phyloP scores from a whole-genome alignment of 2,113 vertebrate genomes.

The Neodontobutis hainanensis region DNA sequence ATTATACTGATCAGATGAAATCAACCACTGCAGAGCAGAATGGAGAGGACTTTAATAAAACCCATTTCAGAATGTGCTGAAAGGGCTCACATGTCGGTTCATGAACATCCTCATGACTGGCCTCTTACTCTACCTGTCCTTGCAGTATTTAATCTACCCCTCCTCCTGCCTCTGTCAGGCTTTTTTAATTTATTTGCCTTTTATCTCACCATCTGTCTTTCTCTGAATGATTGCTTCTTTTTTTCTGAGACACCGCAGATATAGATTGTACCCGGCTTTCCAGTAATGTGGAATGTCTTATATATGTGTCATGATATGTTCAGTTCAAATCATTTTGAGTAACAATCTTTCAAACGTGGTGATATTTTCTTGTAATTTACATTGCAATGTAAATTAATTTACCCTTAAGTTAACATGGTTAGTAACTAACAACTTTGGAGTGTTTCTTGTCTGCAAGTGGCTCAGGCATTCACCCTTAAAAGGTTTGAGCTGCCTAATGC shows the following conservation, averaged over 20 bases:
- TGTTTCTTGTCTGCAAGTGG: slow-evolving; percentile 6
- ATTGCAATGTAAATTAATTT: too few relatives aligned
- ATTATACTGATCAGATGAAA: neutral
- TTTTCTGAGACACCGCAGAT: slow-evolving; percentile 17
- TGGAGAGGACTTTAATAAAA: neutral
- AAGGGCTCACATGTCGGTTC: neutral
- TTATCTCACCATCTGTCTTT: slow-evolving; percentile 19
- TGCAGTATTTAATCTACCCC: slow-evolving; percentile 25
- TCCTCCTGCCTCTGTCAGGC: slow-evolving; percentile 1
- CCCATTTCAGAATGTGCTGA: neutral
- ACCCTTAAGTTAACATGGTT: too few relatives aligned
- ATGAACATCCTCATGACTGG: neutral
- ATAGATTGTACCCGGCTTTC: neutral
- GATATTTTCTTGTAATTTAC: neutral
- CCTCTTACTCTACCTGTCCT: neutral
- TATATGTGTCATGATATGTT: neutral
- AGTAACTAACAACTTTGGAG: neutral
- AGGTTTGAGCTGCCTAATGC: slow-evolving; percentile 23
- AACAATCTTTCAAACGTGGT: neutral
- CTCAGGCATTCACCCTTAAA: slow-evolving; percentile 22
- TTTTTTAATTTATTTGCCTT: slow-evolving; percentile 28
- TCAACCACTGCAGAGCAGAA: neutral
- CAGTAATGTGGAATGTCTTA: slow-evolving; percentile 10
- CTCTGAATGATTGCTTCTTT: slow-evolving; percentile 10
- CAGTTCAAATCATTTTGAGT: neutral